Evolutionary conservation across 2,888 invertebrate genomes (phyloP), one percentile per base, ranked within the genome.

Genomic region (Eristalis tenax): DNA sequence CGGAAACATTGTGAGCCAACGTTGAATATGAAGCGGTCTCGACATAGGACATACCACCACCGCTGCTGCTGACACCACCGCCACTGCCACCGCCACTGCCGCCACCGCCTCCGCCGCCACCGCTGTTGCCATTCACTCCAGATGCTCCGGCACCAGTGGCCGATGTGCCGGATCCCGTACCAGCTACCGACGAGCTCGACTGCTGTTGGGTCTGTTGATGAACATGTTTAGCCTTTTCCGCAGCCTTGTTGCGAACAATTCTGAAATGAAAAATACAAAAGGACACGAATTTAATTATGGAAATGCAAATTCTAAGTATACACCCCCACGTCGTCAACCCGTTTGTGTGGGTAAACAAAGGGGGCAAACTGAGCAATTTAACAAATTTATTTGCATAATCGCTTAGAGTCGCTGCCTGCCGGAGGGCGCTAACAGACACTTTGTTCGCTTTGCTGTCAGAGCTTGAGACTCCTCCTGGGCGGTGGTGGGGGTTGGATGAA

Each of bases 211-310:
- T 95, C 88, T 95, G 94, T 88, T 97, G 96, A 94, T 97, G 97
- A 61, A 97, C 97, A 91, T 97, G 97, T 92, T 98, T 98, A 91
- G 98, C 98, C 92, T 98, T 98, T 94, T 99, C 99, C 13, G 98
- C 98, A 13, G 99, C 99, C 92, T 98, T 98, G 94, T 99, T 99
- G 89, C 99, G 95, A 80, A 99, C 99, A 93, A 99, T 99, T 95
- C 99, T 99, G 94, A 5, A 80, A 74, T 4, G 2, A 63, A 15
- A 71, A 38, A 59, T 18, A 23, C 10, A 40, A 4, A 59, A 71
- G 56, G 63, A 26, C 6, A 23, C 15, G 4, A 73, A 64, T 57
- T 79, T 59, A 73, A 79, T 73, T 61, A 66, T 32, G 66, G 43
- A 65, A 79, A 35, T 79, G 59, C 57, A 70, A n/a, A 18, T 6